These are phyloP conservation scores for Sminthurinus signatus DNA, from an alignment of 1,140 invertebrate genomes.

Conservation along the genomic window DNA sequence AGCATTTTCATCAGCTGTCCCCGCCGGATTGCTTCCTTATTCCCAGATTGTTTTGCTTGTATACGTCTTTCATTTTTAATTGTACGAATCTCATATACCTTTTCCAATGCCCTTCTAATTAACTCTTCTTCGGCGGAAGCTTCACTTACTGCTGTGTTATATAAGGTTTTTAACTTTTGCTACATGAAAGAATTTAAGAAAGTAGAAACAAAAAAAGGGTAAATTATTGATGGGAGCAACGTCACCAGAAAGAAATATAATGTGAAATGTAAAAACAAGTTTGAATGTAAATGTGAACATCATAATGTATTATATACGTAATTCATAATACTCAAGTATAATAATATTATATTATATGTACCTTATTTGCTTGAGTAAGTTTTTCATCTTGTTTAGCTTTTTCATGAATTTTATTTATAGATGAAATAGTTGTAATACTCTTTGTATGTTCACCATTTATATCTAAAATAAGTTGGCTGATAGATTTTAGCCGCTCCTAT, in stretches of 20 bases:
- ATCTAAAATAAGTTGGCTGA: constrained; percentile 20
- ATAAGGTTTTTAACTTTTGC: constrained; percentile 72
- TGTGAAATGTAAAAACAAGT: too few relatives aligned
- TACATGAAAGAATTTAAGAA: constrained; percentile 47
- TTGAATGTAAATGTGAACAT: too few relatives aligned
- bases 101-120: constrained; percentile 69
- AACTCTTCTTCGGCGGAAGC: constrained; percentile 77
- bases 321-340: too few relatives aligned
- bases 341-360: constrained; percentile 15
- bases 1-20: constrained; percentile 94
- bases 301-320: too few relatives aligned
- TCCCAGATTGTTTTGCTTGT: constrained; percentile 63
- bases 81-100: constrained; percentile 83
- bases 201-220: constrained; percentile 31
- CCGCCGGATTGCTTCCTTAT: constrained; percentile 83
- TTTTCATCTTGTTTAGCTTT: constrained; percentile 44
- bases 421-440: constrained; percentile 35
- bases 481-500: constrained; percentile 25
- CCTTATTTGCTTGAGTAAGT: constrained; percentile 41
- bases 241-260: too few relatives aligned
- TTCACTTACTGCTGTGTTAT: constrained; percentile 70
- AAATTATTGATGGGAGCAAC: too few relatives aligned
- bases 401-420: constrained; percentile 43
- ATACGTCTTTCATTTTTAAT: constrained; percentile 82
- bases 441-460: constrained; percentile 33